phyloP scores from a whole-genome alignment of 2,797 vertebrate genomes.

The Betta splendens region DNA sequence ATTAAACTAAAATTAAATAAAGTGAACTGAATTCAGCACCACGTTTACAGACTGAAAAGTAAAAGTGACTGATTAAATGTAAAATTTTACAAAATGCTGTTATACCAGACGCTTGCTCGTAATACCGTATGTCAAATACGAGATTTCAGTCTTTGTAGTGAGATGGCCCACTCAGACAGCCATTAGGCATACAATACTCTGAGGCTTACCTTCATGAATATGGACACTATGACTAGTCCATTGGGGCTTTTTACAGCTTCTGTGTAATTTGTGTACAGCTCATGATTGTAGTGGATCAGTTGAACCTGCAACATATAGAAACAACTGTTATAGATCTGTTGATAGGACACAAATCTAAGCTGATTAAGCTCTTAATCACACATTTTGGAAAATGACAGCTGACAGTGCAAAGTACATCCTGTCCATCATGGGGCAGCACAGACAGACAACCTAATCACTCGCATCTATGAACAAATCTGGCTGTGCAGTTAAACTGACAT shows the following conservation, averaged over 20 bases:
- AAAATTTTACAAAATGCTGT: conserved; percentile 12
- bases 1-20: too few species aligned
- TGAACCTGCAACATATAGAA: conserved; percentile 86
- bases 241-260: conserved; percentile 99
- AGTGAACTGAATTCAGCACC: too few species aligned
- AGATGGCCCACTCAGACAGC: background rate
- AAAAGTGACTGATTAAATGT: too few species aligned
- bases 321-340: conserved; percentile 2
- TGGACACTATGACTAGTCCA: conserved; percentile 96
- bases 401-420: too few species aligned
- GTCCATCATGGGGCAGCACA: too few species aligned
- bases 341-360: background rate
- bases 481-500: too few species aligned
- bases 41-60: too few species aligned
- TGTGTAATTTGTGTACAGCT: conserved; percentile 96
- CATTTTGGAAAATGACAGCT: too few species aligned
- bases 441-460: too few species aligned
- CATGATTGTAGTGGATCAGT: conserved; percentile 99
- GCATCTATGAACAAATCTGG: too few species aligned
- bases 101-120: conserved; percentile 12
- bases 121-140: background rate
- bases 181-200: conserved; percentile 4
- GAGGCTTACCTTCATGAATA: conserved; percentile 97
- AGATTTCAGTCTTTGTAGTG: background rate
- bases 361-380: background rate